Conservation (phyloP, 2,797 vertebrate genomes). For the Dryobates pubescens region DNA sequence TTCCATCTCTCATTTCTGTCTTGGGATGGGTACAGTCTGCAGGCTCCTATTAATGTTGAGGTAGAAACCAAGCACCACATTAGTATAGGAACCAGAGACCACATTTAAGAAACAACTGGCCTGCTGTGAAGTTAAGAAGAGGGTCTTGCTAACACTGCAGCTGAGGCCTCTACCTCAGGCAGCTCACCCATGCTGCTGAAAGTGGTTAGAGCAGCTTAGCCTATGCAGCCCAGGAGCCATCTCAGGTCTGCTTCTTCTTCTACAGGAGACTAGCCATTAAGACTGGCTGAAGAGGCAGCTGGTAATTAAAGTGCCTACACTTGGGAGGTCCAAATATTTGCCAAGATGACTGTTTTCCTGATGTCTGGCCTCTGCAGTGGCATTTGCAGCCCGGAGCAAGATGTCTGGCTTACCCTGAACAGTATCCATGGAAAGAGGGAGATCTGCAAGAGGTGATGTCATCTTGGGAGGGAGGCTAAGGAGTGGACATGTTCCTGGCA, state of each 20-base stretch:
- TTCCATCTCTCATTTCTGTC: not conserved
- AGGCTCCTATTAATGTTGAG: not conserved
- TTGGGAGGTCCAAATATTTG: not conserved
- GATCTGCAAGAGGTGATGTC: not conserved
- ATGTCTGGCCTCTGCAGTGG: not conserved
- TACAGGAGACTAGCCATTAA: not conserved
- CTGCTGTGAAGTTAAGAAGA: not conserved
- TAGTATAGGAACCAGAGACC: not conserved
- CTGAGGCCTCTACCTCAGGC: too few relatives aligned
- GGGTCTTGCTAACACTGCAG: not conserved
- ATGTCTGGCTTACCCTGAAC: not conserved
- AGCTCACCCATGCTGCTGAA: not conserved
- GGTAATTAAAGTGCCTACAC: not conserved
- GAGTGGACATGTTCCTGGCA: not conserved
- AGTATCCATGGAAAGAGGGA: not conserved
- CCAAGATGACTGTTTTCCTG: not conserved
- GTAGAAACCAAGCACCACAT: not conserved
- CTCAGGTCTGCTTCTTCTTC: not conserved
- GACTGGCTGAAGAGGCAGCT: not conserved
- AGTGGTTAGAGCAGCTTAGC: fast-evolving
- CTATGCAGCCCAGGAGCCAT: fast-evolving
- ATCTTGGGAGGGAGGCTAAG: not conserved
- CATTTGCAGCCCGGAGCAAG: not conserved
- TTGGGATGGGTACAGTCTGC: not conserved
- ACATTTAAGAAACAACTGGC: not conserved